phyloP scores from a whole-genome alignment of 2,888 invertebrate genomes.

The Melieria picta region DNA sequence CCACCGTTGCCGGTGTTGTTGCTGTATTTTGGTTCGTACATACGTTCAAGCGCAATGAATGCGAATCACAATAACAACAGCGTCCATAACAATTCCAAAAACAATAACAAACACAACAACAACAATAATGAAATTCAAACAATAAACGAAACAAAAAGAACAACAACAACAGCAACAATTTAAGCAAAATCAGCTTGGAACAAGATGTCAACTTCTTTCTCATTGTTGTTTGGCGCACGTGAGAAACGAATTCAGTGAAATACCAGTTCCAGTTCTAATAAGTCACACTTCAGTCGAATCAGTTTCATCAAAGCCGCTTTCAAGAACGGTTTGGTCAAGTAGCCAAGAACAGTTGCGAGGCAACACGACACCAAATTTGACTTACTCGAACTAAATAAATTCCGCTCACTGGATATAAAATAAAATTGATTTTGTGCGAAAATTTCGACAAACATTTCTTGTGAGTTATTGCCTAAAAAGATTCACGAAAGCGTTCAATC shows the following conservation, averaged over 20 bases:
- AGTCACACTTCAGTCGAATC: slow-evolving; percentile 60
- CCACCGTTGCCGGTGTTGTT: too few species aligned
- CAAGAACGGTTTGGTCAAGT: slow-evolving; percentile 58
- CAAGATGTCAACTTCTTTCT: slow-evolving; percentile 43
- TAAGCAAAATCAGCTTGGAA: slow-evolving; percentile 32
- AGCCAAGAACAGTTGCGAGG: slow-evolving; percentile 39
- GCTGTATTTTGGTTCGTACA: too few species aligned
- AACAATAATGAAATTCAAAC: neutral
- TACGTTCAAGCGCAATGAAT: too few species aligned
- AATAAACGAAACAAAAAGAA: slow-evolving; percentile 10
- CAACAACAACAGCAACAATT: slow-evolving; percentile 21
- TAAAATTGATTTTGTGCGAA: slow-evolving; percentile 29
- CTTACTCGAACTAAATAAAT: neutral
- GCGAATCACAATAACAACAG: neutral
- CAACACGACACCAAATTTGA: slow-evolving; percentile 10
- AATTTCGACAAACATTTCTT: neutral
- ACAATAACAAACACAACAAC: neutral
- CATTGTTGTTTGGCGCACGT: slow-evolving; percentile 43
- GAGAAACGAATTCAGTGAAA: slow-evolving; percentile 42
- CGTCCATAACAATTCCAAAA: neutral
- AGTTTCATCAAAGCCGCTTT: slow-evolving; percentile 62
- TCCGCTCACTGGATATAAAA: slow-evolving; percentile 27
- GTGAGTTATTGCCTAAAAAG: slow-evolving; percentile 3
- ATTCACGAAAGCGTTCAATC: neutral
- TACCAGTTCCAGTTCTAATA: slow-evolving; percentile 54